These are phyloP conservation scores for Euwallacea fornicatus DNA, from an alignment of 1,140 invertebrate species.

Conservation along the genomic window DNA sequence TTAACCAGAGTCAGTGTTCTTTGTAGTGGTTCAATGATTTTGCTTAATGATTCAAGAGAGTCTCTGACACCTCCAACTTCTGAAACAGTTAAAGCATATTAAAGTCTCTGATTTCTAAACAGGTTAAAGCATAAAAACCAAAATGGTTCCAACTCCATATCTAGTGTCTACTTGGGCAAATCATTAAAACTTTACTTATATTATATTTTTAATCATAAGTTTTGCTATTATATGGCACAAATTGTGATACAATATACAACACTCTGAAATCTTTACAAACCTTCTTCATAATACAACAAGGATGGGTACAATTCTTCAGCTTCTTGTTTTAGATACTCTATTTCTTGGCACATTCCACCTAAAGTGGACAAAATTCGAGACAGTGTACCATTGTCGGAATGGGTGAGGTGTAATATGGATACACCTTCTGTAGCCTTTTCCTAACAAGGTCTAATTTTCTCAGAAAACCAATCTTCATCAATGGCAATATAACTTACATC, in stretches of 20 bases:
- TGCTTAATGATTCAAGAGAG: slow-evolving; percentile 42
- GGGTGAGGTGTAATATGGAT: slow-evolving; percentile 67
- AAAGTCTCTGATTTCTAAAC: too few relatives aligned
- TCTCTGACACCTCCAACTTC: background rate
- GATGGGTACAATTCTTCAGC: slow-evolving; percentile 66
- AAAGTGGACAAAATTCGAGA: slow-evolving; percentile 82
- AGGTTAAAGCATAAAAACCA: too few relatives aligned
- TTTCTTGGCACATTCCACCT: slow-evolving; percentile 76
- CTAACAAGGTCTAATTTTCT: slow-evolving; percentile 11
- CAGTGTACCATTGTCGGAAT: slow-evolving; percentile 80
- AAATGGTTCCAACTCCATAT: too few relatives aligned
- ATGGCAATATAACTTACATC: slow-evolving; percentile 55
- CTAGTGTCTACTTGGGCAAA: too few relatives aligned
- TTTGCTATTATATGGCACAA: too few relatives aligned
- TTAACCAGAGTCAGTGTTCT: slow-evolving; percentile 67
- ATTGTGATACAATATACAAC: too few relatives aligned
- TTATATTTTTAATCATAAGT: too few relatives aligned
- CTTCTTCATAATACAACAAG: slow-evolving; percentile 67
- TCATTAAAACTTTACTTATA: too few relatives aligned
- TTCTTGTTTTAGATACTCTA: slow-evolving; percentile 68
- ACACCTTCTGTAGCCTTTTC: slow-evolving; percentile 61
- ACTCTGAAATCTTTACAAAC: slow-evolving; percentile 34
- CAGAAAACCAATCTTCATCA: too few relatives aligned
- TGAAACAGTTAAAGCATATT: too few relatives aligned
- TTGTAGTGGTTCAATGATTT: slow-evolving; percentile 61